phyloP scores from a whole-genome alignment of 1,140 invertebrate genomes.

The Semibalanus balanoides region DNA sequence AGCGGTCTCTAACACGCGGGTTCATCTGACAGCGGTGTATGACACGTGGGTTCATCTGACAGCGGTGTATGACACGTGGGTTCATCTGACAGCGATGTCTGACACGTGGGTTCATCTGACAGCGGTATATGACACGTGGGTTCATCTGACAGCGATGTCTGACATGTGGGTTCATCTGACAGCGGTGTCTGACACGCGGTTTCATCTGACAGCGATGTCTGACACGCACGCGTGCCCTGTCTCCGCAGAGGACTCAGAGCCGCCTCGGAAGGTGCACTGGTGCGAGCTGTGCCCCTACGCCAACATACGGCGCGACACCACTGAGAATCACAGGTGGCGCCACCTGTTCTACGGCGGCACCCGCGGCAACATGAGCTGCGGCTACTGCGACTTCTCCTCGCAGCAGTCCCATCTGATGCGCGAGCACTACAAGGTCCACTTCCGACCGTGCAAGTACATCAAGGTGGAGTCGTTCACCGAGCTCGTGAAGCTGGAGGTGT shows the following conservation, averaged over 20 bases:
- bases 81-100: too few relatives aligned
- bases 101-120: too few relatives aligned
- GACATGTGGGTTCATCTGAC: too few relatives aligned
- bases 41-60: too few relatives aligned
- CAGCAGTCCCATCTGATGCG: constrained; percentile 56
- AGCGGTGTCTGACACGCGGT: too few relatives aligned
- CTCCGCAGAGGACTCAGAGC: constrained; percentile 11
- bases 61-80: too few relatives aligned
- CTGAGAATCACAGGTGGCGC: constrained; percentile 57
- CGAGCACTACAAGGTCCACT: constrained; percentile 69
- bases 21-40: too few relatives aligned
- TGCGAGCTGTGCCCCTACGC: constrained; percentile 67
- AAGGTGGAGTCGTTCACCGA: constrained; percentile 20
- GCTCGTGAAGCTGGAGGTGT: constrained; percentile 18
- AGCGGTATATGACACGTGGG: too few relatives aligned
- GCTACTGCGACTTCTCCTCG: constrained; percentile 68
- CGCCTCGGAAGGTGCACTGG: constrained; percentile 34
- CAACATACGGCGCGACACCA: constrained; percentile 49
- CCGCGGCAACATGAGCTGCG: constrained; percentile 30
- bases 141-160: too few relatives aligned
- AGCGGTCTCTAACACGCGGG: too few relatives aligned
- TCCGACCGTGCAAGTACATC: constrained; percentile 28
- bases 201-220: too few relatives aligned
- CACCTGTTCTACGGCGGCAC: constrained; percentile 45
- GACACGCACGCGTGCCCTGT: neutral